phyloP scores from a whole-genome alignment of 1,140 invertebrate genomes.

The Campoletis sonorensis region DNA sequence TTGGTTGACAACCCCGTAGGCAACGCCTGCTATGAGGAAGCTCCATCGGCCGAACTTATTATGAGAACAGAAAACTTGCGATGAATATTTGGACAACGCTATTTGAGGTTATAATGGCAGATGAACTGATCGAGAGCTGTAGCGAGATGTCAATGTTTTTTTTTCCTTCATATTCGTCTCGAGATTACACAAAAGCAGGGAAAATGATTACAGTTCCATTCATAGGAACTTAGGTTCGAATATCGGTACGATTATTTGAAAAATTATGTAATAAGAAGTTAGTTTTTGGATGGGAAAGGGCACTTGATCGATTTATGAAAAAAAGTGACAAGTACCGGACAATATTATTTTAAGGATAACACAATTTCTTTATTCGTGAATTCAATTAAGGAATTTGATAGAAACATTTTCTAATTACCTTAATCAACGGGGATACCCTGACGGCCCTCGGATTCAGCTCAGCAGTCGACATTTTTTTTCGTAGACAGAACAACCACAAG shows the following conservation, averaged over 20 bases:
- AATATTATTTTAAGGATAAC: constrained; percentile 57
- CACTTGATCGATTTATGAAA: background rate
- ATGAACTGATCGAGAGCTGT: background rate
- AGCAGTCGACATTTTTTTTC: constrained; percentile 66
- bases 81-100: background rate
- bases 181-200: background rate
- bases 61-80: background rate
- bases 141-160: background rate
- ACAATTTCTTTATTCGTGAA: constrained; percentile 50
- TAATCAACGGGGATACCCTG: constrained; percentile 85
- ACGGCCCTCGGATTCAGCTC: constrained; percentile 76
- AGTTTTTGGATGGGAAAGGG: background rate
- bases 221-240: background rate
- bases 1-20: constrained; percentile 85
- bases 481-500: constrained; percentile 13
- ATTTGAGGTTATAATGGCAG: constrained; percentile 33
- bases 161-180: background rate
- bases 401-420: constrained; percentile 74
- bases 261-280: constrained; percentile 52
- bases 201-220: constrained; percentile 33
- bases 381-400: constrained; percentile 48
- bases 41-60: constrained; percentile 85
- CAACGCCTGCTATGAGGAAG: constrained; percentile 81
- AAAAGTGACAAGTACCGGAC: constrained; percentile 5
- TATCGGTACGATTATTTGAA: constrained; percentile 23